These are phyloP conservation scores for Schmidtea mediterranea DNA, from an alignment of 1,140 invertebrate species.

Conservation along the genomic window DNA sequence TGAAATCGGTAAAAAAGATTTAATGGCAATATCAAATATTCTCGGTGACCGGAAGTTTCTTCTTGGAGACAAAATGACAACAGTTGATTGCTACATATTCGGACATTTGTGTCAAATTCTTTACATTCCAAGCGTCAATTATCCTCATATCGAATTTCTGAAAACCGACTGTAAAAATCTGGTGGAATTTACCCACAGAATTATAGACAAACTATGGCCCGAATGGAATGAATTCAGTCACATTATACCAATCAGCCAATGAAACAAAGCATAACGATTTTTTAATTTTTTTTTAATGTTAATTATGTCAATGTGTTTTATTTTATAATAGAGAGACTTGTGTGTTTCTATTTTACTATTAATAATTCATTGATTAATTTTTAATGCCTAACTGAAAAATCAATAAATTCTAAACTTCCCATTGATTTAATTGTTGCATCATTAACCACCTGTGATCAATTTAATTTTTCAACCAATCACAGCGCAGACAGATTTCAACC, in stretches of 20 bases:
- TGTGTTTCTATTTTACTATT: too few species aligned
- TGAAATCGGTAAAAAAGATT: background rate
- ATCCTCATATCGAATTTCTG: constrained; percentile 8
- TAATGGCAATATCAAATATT: constrained; percentile 7
- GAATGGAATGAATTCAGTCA: constrained; percentile 18
- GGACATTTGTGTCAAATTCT: constrained; percentile 21
- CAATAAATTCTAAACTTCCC: too few species aligned
- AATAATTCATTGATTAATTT: too few species aligned
- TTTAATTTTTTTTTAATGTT: too few species aligned
- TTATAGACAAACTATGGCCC: constrained; percentile 19
- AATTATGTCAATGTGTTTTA: too few species aligned
- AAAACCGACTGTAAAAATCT: constrained; percentile 17
- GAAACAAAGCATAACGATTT: background rate
- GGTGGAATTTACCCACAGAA: constrained; percentile 14
- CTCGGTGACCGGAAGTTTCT: constrained; percentile 23
- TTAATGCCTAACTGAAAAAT: too few species aligned
- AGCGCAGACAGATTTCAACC: too few species aligned
- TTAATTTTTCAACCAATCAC: too few species aligned
- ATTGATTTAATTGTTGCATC: too few species aligned
- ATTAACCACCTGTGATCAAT: too few species aligned
- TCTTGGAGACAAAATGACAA: constrained; percentile 19
- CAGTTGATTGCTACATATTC: constrained; percentile 27
- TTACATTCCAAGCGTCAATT: constrained; percentile 7
- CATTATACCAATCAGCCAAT: background rate
- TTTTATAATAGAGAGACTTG: too few species aligned